phyloP scores from a whole-genome alignment of 2,797 vertebrate genomes.

The Cryptoblepharus egeriae region DNA sequence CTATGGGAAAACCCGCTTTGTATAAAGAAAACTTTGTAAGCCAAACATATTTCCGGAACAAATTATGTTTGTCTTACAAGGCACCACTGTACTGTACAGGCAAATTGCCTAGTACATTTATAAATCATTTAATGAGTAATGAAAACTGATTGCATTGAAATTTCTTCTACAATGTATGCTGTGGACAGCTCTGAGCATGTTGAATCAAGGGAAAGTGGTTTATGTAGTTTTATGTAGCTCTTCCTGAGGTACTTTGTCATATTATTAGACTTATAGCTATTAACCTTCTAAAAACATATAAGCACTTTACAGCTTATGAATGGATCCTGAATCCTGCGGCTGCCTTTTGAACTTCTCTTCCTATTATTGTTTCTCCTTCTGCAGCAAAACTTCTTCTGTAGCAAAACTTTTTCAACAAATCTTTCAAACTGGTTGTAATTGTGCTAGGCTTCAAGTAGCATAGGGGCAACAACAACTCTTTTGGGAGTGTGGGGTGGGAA shows the following conservation, averaged over 20 bases:
- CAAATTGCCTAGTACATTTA: background rate
- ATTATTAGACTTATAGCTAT: constrained; percentile 4
- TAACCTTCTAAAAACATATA: background rate
- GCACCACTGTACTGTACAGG: too few relatives aligned
- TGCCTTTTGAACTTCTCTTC: background rate
- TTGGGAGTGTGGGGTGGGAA: too few relatives aligned
- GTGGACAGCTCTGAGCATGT: background rate
- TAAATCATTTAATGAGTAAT: background rate
- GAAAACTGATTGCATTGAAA: background rate
- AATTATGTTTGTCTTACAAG: too few relatives aligned
- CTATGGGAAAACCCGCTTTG: too few relatives aligned
- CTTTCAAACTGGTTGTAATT: background rate
- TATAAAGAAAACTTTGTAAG: too few relatives aligned
- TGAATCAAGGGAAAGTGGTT: background rate
- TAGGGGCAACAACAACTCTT: too few relatives aligned
- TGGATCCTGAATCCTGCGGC: background rate
- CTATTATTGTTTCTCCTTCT: background rate
- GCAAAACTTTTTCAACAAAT: background rate
- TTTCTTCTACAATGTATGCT: background rate
- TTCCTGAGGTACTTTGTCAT: background rate
- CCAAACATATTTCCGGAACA: too few relatives aligned
- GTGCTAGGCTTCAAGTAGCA: background rate
- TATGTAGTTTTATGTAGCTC: background rate
- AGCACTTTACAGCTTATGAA: background rate
- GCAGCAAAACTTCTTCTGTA: background rate